A percentile compares a stretch with the other conserved stretches of the same genome.
phyloP scores from a whole-genome alignment of 2,888 invertebrate genomes.

The Sarcophaga rosellei region DNA sequence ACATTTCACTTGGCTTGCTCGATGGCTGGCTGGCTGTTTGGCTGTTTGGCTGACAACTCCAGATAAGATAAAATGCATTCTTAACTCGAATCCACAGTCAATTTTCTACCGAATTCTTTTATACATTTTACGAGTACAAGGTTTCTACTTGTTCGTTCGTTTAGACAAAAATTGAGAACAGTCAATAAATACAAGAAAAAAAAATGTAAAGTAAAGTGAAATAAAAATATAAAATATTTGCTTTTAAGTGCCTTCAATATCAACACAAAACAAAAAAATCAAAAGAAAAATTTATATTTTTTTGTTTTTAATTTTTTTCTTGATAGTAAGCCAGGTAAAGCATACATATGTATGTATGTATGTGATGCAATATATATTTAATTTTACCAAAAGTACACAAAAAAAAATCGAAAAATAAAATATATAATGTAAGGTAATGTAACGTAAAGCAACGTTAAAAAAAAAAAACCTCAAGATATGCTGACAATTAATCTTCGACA shows the following conservation, averaged over 20 bases:
- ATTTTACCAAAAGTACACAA: not conserved
- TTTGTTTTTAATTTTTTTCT: not conserved
- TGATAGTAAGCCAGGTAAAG: not conserved
- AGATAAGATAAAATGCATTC: conserved; percentile 66
- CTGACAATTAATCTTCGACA: conserved; percentile 48
- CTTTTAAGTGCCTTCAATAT: not conserved
- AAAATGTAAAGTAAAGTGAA: conserved; percentile 4
- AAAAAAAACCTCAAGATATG: conserved; percentile 36
- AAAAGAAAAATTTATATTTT: no score
- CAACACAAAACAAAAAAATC: no score
- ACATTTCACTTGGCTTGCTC: not conserved
- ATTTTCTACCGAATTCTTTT: conserved; percentile 26
- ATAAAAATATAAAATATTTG: conserved; percentile 17
- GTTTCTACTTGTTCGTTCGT: not conserved
- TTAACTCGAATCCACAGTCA: not conserved
- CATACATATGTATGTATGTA: not conserved
- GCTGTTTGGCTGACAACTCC: not conserved
- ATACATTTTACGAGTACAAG: not conserved
- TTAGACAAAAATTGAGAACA: conserved; percentile 57
- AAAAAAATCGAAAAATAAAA: not conserved
- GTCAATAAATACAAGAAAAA: conserved; percentile 50
- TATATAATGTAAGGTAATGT: no score
- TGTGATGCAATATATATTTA: conserved; percentile 52
- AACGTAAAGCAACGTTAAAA: not conserved
- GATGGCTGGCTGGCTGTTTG: no score